Evolutionary conservation across 2,797 vertebrate genomes (phyloP), one percentile per base, ranked within the genome.

Genomic region (Falco naumanni): DNA sequence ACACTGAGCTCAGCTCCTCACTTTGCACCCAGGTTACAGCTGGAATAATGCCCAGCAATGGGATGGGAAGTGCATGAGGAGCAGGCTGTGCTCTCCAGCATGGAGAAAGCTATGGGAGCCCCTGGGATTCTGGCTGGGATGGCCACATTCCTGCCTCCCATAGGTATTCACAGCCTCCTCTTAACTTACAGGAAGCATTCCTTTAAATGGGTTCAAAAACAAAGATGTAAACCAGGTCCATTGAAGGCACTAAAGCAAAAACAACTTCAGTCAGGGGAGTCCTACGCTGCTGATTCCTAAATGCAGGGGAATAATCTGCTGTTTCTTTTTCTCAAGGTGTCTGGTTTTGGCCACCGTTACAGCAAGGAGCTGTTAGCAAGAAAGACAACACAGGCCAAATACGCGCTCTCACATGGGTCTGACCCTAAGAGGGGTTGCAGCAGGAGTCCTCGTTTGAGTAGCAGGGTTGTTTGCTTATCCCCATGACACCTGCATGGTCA

Each of bases 1-100:
- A 22, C n/a, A 8, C 47, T 21, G 77, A 90, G 75, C 86, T 93
- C 93, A 94, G 91, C 47, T 84, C 64, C 37, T 24, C 22, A 1
- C 57, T 64, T 17, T 10, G 9, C 5, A 1, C 28, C 12, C 1
- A 0, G 34, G 19, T 26, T 12, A 25, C 5, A 59, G 61, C 3
- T 92, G 89, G 61, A 81, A 81, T 28, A 16, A 66, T 0, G 24
- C 24, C 57, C 84, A 90, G 48, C 12, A 37, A 16, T 4, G 17
- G 56, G 69, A 43, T 59, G 28, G 39, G 45, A 71, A 61, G 48
- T 11, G 20, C 31, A 53, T 12, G 43, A 88, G 57, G 29, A 88
- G 34, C 37, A 59, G 26, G n/a, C 5, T 41, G 50, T 57, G 50
- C 11, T 34, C 18, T 25, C 18, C 20, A 41, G 6, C 25, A 16